Conservation (phyloP, 2,113 vertebrate species). For the Eublepharis macularius region DNA sequence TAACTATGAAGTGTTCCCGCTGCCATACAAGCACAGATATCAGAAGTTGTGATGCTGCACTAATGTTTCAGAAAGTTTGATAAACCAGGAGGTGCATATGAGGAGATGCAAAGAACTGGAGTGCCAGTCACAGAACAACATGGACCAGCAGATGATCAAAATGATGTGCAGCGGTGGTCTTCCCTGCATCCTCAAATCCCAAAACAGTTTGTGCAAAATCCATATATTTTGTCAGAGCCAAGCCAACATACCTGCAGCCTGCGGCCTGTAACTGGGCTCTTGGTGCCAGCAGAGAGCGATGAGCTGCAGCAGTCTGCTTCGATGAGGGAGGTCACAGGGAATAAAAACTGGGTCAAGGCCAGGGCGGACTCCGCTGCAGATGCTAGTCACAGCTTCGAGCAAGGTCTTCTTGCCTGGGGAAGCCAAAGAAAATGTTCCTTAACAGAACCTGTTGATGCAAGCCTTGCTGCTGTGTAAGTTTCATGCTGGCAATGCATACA, state of each 20-base stretch:
- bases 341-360: conserved; percentile 44
- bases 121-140: too few relatives aligned
- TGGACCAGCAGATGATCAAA: too few relatives aligned
- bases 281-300: conserved; percentile 65
- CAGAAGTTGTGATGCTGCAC: too few relatives aligned
- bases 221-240: not conserved
- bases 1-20: too few relatives aligned
- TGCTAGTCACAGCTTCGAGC: conserved; percentile 39
- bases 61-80: too few relatives aligned
- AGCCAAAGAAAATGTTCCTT: conserved; percentile 1
- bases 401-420: conserved; percentile 41
- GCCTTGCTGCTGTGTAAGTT: not conserved
- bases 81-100: too few relatives aligned
- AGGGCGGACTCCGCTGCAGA: conserved; percentile 52
- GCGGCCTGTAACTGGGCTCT: conserved; percentile 53
- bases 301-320: conserved; percentile 42
- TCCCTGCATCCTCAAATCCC: too few relatives aligned
- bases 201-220: not conserved
- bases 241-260: conserved; percentile 39
- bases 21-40: too few relatives aligned
- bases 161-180: too few relatives aligned
- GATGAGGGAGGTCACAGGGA: conserved; percentile 42
- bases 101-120: too few relatives aligned
- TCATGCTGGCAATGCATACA: too few relatives aligned
- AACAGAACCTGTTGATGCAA: too few relatives aligned